Evolutionary conservation across 2,888 invertebrate genomes (phyloP).

Genomic region (Synergus itoensis): DNA sequence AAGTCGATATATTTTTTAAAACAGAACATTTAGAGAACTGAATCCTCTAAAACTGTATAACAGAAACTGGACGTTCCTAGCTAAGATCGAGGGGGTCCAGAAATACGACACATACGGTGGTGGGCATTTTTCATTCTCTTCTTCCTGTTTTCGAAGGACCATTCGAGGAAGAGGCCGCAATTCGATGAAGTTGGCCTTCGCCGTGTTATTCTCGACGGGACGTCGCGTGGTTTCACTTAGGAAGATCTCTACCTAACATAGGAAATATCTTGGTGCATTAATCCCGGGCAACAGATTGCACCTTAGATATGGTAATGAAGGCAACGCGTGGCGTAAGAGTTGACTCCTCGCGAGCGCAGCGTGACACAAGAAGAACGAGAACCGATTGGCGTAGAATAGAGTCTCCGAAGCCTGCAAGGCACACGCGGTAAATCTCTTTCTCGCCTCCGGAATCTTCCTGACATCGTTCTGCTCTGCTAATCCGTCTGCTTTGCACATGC

Average conservation of each 20-base stretch:
- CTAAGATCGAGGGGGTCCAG: neutral
- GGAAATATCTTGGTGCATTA: slow-evolving; percentile 74
- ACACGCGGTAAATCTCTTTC: slow-evolving; percentile 73
- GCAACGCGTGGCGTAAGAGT: slow-evolving; percentile 74
- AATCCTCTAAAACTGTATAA: neutral
- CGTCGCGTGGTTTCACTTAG: slow-evolving; percentile 49
- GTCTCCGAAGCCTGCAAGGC: slow-evolving; percentile 60
- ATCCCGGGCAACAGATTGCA: slow-evolving; percentile 75
- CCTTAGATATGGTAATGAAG: slow-evolving; percentile 77
- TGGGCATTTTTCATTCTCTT: slow-evolving; percentile 7
- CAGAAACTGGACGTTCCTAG: neutral
- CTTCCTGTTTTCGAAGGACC: slow-evolving; percentile 20
- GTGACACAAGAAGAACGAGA: slow-evolving; percentile 75
- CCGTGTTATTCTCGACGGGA: slow-evolving; percentile 54
- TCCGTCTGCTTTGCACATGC: neutral
- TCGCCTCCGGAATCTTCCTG: slow-evolving; percentile 67
- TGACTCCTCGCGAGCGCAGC: slow-evolving; percentile 63
- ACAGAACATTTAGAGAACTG: neutral
- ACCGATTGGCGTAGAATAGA: slow-evolving; percentile 72
- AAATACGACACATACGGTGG: neutral
- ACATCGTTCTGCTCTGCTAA: slow-evolving; percentile 40
- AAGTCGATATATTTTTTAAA: too few relatives aligned
- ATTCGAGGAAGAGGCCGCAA: slow-evolving; percentile 13
- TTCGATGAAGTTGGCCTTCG: slow-evolving; percentile 47
- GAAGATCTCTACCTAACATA: slow-evolving; percentile 58